phyloP scores from a whole-genome alignment of 2,888 invertebrate species.

The Apeira syringaria region DNA sequence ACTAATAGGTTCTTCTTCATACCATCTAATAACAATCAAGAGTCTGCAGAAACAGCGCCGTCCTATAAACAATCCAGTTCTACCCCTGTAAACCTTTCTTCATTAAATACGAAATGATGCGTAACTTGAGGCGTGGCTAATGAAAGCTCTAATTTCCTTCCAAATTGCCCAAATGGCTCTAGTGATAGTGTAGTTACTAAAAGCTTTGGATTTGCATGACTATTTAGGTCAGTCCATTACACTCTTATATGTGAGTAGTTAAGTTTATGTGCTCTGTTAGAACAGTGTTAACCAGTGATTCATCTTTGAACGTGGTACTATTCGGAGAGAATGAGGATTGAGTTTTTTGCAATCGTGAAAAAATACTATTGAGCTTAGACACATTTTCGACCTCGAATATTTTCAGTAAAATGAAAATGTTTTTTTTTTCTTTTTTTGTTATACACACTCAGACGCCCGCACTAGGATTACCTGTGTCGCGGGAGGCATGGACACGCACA shows the following conservation, averaged over 20 bases:
- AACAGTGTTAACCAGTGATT: constrained; percentile 4
- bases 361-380: too few relatives aligned
- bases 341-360: background rate
- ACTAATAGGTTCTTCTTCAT: background rate
- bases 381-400: too few relatives aligned
- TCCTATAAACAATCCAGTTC: constrained; percentile 16
- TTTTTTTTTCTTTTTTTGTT: too few relatives aligned
- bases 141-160: constrained; percentile 34
- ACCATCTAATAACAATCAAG: background rate
- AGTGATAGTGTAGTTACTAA: constrained; percentile 43
- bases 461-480: too few relatives aligned
- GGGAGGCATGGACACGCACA: too few relatives aligned
- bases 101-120: constrained; percentile 22
- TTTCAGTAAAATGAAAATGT: too few relatives aligned
- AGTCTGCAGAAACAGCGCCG: background rate
- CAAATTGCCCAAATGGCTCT: constrained; percentile 40
- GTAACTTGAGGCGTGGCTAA: constrained; percentile 19
- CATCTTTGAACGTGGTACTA: background rate
- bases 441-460: too few relatives aligned
- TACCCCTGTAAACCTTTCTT: constrained; percentile 27
- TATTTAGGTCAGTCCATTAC: constrained; percentile 51
- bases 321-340: background rate
- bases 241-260: constrained; percentile 36
- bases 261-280: constrained; percentile 9
- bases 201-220: constrained; percentile 44